A percentile compares a stretch with the other conserved stretches of the same genome.
phyloP scores from a whole-genome alignment of 1,140 invertebrate genomes.

The Drosophila mauritiana region DNA sequence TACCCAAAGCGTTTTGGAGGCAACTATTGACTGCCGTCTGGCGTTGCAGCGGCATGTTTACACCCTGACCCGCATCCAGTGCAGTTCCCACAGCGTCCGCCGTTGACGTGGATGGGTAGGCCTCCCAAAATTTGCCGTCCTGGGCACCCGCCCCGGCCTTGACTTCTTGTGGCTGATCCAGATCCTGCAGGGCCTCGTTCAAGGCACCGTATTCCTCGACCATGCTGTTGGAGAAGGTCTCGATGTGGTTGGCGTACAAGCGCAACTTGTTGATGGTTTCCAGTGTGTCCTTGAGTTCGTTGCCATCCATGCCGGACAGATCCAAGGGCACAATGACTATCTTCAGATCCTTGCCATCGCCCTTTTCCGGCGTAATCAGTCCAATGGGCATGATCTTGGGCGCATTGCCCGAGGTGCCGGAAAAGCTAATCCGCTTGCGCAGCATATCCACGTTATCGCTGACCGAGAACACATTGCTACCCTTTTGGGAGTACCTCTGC shows the following conservation, averaged over 20 bases:
- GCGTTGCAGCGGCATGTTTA: background rate
- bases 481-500: conserved; percentile 40
- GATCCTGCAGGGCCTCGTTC: conserved; percentile 8
- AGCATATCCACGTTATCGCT: conserved; percentile 44
- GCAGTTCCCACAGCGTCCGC: conserved; percentile 31
- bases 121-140: conserved; percentile 22
- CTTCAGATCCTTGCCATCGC: conserved; percentile 53
- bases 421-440: conserved; percentile 58
- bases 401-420: conserved; percentile 6
- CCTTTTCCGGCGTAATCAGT: conserved; percentile 49
- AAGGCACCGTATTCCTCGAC: conserved; percentile 48
- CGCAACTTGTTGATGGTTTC: conserved; percentile 57
- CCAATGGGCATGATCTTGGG: conserved; percentile 54
- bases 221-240: conserved; percentile 58
- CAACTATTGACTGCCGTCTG: conserved; percentile 13
- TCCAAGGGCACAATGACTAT: conserved; percentile 78
- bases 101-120: conserved; percentile 1
- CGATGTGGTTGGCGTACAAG: conserved; percentile 56
- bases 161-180: background rate
- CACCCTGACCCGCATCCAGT: background rate
- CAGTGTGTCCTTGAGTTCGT: conserved; percentile 48
- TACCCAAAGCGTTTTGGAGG: background rate
- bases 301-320: conserved; percentile 44
- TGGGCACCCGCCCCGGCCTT: background rate
- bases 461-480: conserved; percentile 31